Base-by-base conservation (phyloP, 2,797 vertebrate species). In the Decapterus maruadsi region DNA sequence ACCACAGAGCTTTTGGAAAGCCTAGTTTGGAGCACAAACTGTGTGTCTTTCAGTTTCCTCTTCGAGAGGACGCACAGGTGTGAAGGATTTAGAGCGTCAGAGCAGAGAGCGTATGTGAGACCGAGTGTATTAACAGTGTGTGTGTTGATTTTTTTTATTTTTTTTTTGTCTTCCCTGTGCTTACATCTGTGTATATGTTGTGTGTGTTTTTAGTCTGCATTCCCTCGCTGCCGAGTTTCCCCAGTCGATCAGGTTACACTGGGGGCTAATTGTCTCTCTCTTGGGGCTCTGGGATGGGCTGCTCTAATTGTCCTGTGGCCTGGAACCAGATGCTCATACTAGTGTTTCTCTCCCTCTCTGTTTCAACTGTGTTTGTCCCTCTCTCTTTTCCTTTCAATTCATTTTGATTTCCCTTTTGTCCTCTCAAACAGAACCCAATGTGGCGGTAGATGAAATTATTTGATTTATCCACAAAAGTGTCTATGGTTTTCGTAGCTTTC, bases 211-310 rank as follows among this genome's bases (percentile, higher is more conserved):
- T 74, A 50, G 71, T 82, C 60, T 77, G 65, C 17, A 48, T 75
- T 80, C 84, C 63, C 86, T 84, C 0, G 69, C 80, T 81, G 82
- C 89, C 69, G 82, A 90, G 70, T 87, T 90, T 87, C 88, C 90
- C 83, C 81, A 87, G 89, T 93, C 61, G 89, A 93, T 94, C 93
- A 86, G 88, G 91, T 92, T 94, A 88, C 92, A 92, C 90, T 87
- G 77, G 87, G 77, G 91, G 90, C 91, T 93, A 93, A 94, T 94
- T 93, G 92, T 92, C 85, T 91, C 88, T 92, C 93, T 93, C 89
- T 84, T 63, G 89, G 86, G 89, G 83, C 86, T 90, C 87, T 74
- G 89, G 81, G 93, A 93, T 93, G 89, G 88, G 88, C 87, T 72
- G 46, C 90, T 92, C 85, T 91, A 93, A 94, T 93, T 90, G 91